Base-by-base conservation (phyloP, 1,140 invertebrate genomes). In the Scaptomyza montana region DNA sequence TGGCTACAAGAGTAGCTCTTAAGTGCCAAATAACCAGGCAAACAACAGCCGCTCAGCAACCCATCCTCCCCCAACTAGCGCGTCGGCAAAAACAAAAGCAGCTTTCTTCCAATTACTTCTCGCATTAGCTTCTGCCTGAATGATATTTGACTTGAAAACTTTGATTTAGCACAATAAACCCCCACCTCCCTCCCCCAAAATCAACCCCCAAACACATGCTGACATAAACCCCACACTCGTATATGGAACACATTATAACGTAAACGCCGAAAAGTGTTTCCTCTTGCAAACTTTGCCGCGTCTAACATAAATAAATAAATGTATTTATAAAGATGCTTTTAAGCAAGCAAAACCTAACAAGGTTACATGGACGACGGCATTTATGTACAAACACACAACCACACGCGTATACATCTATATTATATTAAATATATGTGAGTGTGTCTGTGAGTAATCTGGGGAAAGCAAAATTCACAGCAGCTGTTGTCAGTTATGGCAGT, bases 281-380 rank as follows among this genome's bases (percentile, higher is more conserved):
- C 71, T 76, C 84, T 84, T 82, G 71, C 39, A 65, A 77, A 69
- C 55, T 77, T 80, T 74, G 77, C 65, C 56, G 63, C 60, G 76
- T 59, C 66, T 75, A 57, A 68, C 78, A 90, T 90, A 90, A 90
- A 90, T 90, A 90, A 90, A 90, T 90, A 87, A 90, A 82, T 89
- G 80, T 89, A 77, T 90, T 90, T 90, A 85, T 90, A 89, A 90
- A 85, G 89, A 90, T 85, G 89, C 89, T 90, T 90, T 90, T 85
- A 90, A 81, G 86, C 72, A 69, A 68, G 70, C 28, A 82, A 36
- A 36, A 77, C 64, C 81, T 89, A 89, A 89, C 74, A 89, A 84
- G 79, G 73, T 89, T 84, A 80, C 60, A 74, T 54, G 63, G 19
- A 60, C 49, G 43, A 21, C 41, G 55, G 41, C 61, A 67, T 46